Conservation (phyloP, 1,140 invertebrate species). For the Calephelis nemesis region DNA sequence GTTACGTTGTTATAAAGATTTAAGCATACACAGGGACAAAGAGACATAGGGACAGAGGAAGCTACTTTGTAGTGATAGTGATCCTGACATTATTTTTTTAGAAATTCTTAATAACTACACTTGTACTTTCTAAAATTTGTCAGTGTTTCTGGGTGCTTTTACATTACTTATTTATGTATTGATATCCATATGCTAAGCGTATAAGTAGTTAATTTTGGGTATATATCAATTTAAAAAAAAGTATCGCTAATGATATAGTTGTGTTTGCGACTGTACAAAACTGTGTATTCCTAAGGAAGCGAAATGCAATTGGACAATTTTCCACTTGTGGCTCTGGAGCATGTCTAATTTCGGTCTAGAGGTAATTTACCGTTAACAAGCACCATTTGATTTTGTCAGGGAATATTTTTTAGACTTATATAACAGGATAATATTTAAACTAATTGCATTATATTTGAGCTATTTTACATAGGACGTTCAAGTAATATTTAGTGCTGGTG, state of each 20-base stretch:
- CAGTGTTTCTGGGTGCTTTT: no score
- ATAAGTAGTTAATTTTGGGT: neutral
- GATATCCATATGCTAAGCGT: no score
- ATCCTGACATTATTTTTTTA: no score
- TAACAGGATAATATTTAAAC: neutral
- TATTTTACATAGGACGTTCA: neutral
- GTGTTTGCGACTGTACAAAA: conserved; percentile 28
- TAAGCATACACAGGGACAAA: no score
- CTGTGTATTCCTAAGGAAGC: conserved; percentile 59
- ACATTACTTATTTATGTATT: no score
- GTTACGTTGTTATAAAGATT: no score
- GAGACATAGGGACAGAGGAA: no score
- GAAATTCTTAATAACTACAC: no score
- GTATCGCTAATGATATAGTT: neutral
- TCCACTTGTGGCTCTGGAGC: conserved; percentile 63
- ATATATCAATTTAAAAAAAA: neutral
- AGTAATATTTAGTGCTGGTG: no score
- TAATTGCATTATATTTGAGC: neutral
- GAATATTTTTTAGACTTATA: conserved; percentile 7
- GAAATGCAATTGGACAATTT: conserved; percentile 74
- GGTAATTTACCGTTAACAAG: conserved; percentile 51
- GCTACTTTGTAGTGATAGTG: no score
- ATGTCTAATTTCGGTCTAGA: conserved; percentile 61
- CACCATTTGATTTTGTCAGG: conserved; percentile 23
- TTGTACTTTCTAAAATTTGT: no score